Percentiles rank a stretch among this genome's conserved stretches.
Conservation (phyloP, 2,113 vertebrate species). For the Orthonyx spaldingii region DNA sequence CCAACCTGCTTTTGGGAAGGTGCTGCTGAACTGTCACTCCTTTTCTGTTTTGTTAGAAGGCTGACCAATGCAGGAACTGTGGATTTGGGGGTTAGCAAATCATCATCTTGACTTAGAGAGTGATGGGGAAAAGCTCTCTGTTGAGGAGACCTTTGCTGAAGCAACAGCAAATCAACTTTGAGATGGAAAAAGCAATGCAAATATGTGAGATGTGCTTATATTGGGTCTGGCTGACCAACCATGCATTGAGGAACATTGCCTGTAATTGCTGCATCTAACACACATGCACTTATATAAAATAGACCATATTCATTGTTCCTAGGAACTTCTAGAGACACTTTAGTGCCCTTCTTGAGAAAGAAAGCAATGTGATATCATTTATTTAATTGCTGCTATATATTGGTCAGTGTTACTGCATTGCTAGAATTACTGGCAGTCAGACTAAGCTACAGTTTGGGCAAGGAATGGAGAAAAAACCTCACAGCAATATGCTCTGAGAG, state of each 20-base stretch:
- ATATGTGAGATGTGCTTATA: neutral
- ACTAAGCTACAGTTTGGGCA: neutral
- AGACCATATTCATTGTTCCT: neutral
- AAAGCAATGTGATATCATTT: neutral
- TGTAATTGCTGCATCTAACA: neutral
- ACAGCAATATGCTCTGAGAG: neutral
- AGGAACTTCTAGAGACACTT: neutral
- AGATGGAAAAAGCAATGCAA: neutral
- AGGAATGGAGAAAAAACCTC: neutral
- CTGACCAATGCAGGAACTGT: neutral
- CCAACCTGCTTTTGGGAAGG: neutral
- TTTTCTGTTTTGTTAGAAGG: neutral
- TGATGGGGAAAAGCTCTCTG: neutral
- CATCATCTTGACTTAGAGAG: neutral
- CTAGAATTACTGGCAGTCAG: neutral
- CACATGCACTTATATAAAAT: neutral
- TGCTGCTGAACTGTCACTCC: neutral
- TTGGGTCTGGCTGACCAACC: neutral
- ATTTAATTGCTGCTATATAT: neutral
- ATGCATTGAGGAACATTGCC: neutral
- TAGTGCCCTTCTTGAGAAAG: neutral
- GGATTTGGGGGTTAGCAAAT: neutral
- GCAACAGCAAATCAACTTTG: neutral
- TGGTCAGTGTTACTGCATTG: neutral
- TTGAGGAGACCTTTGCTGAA: neutral